A percentile compares a stretch with the other conserved stretches of the same genome.
phyloP scores from a whole-genome alignment of 2,113 vertebrate genomes.

The Lucifuga dentata region DNA sequence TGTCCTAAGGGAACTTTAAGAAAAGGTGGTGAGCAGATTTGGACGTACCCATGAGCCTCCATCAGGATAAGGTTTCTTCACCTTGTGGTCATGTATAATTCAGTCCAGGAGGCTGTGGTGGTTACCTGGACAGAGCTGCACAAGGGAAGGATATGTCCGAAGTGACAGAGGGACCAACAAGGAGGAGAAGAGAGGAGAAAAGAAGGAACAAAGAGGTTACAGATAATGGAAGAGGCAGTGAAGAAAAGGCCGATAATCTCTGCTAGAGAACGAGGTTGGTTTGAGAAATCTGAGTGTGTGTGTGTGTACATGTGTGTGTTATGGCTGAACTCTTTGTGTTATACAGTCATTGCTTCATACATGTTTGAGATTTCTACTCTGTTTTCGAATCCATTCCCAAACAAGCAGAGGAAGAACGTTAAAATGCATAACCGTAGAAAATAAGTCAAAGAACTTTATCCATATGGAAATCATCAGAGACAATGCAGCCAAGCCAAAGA shows the following conservation, averaged over 20 bases:
- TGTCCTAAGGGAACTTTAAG: not conserved
- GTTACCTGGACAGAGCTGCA: conserved; percentile 41
- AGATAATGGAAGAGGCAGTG: conserved; percentile 74
- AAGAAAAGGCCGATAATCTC: conserved; percentile 81
- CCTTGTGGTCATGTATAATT: conserved; percentile 79
- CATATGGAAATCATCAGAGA: conserved; percentile 70
- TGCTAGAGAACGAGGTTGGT: conserved; percentile 82
- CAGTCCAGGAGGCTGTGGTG: conserved; percentile 25
- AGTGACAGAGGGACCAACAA: conserved; percentile 37
- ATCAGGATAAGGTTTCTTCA: conserved; percentile 75
- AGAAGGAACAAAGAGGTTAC: conserved; percentile 5
- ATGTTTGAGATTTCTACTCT: conserved; percentile 56
- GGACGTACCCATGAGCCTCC: conserved; percentile 11
- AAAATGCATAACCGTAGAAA: conserved; percentile 69
- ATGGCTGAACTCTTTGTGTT: conserved; percentile 42
- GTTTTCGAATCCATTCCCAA: conserved; percentile 64
- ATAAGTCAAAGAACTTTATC: conserved; percentile 60
- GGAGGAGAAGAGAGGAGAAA: conserved; percentile 7
- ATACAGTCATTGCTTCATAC: conserved; percentile 29
- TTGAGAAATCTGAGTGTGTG: conserved; percentile 1
- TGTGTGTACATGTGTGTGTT: conserved; percentile 42
- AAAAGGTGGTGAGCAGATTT: conserved; percentile 21
- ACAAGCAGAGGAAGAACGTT: conserved; percentile 55
- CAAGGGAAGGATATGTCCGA: conserved; percentile 44
- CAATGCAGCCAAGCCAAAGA: conserved; percentile 40